Percentiles rank a stretch among this genome's conserved stretches.
Conservation (phyloP, 2,888 invertebrate genomes). For the Hartigia nigra region DNA sequence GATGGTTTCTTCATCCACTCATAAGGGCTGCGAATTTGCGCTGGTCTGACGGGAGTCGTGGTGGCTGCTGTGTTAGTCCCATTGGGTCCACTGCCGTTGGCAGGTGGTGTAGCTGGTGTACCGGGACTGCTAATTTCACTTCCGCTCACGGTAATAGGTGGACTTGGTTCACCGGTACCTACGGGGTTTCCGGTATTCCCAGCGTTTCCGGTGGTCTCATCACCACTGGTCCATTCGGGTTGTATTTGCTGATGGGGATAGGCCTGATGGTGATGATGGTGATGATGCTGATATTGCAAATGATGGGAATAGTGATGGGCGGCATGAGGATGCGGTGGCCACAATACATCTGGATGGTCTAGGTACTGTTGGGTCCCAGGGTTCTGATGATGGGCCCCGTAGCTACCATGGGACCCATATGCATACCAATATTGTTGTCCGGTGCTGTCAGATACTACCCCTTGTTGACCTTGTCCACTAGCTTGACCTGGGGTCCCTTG, state of each 20-base stretch:
- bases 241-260: slow-evolving; percentile 49
- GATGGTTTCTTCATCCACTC: slow-evolving; percentile 94
- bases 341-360: slow-evolving; percentile 65
- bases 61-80: slow-evolving; percentile 33
- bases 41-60: slow-evolving; percentile 71
- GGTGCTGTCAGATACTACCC: slow-evolving; percentile 32
- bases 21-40: slow-evolving; percentile 83
- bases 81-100: slow-evolving; percentile 58
- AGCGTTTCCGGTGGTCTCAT: slow-evolving; percentile 35
- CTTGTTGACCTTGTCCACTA: not conserved
- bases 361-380: slow-evolving; percentile 65
- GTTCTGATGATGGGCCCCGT: slow-evolving; percentile 64
- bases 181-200: slow-evolving; percentile 35
- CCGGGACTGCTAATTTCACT: slow-evolving; percentile 74
- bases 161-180: slow-evolving; percentile 66
- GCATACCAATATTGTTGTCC: slow-evolving; percentile 51
- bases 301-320: slow-evolving; percentile 61
- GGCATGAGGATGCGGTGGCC: slow-evolving; percentile 66
- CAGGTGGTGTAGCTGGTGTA: slow-evolving; percentile 56
- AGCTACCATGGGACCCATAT: not conserved
- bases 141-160: slow-evolving; percentile 71
- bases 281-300: slow-evolving; percentile 64
- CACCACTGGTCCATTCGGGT: slow-evolving; percentile 48
- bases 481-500: slow-evolving; percentile 21
- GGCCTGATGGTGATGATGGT: slow-evolving; percentile 57